Evolutionary conservation across 2,113 vertebrate species (phyloP), one percentile per base, ranked within the genome.

Genomic region (Amblyornis subalaris): DNA sequence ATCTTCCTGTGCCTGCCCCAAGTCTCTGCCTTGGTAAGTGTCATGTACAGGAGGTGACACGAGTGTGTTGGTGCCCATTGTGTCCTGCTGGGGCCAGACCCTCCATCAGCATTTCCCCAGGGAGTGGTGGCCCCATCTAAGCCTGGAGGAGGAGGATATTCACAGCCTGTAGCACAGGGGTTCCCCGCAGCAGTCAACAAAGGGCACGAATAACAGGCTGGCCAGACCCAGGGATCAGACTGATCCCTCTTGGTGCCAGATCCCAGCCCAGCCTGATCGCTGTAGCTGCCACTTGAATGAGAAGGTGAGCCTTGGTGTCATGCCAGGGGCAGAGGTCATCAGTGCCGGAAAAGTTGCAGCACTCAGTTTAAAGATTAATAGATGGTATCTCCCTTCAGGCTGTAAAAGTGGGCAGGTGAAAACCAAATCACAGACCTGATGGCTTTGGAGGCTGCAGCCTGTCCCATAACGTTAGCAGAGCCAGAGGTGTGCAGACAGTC

Each of bases 361-460:
- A 13, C 28, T 64, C 31, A 15, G 88, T 62, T 94, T 89, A 93
- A 95, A 85, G 47, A 93, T 95, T 95, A 95, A 95, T 48, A 53
- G 65, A 33, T 0, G 3, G 12, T 88, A 26, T 69, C 42, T 61
- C n/a, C 33, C 26, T 73, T 54, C 42, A 8, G 67, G 71, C 55
- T 83, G 42, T 85, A 88, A 89, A 83, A 75, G 25, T 12, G 35
- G 36, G 47, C 66, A 81, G 64, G 45, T 40, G 12, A 66, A 64
- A 60, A 24, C 31, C 40, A 53, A 65, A 29, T 33, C 18, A 44
- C 11, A 51, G 10, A 19, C 19, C 29, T 29, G 28, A 44, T 36
- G 70, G 28, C 18, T 44, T 60, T 17, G 76, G 44, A 67, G 40
- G 31, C 6, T 71, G 65, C 24, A 55, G 7, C 12, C 26, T 36